These are phyloP conservation scores for Piscicola geometra DNA, from an alignment of 2,888 invertebrate species.

Conservation along the genomic window DNA sequence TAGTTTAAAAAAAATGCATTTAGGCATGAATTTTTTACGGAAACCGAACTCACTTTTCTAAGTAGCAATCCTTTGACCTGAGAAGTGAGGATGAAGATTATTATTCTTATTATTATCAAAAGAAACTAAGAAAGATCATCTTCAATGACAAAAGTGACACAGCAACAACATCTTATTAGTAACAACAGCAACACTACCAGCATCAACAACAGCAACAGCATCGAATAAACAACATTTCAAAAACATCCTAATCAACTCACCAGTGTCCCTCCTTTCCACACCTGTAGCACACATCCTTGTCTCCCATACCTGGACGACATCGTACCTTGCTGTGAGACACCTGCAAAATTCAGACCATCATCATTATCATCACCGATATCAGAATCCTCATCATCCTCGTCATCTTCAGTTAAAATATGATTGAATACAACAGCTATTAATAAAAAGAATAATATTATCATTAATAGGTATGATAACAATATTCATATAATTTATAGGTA, in stretches of 20 bases:
- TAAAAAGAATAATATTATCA: not conserved
- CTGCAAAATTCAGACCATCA: constrained; percentile 58
- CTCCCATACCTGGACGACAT: constrained; percentile 92
- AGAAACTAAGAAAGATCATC: not conserved
- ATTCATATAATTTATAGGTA: no score
- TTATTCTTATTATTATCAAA: no score
- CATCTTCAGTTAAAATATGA: not conserved
- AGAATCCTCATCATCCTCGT: no score
- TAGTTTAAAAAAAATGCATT: no score
- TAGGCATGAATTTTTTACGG: no score
- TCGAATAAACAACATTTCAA: no score
- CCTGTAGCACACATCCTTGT: constrained; percentile 77
- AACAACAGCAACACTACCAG: not conserved
- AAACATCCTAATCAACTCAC: constrained; percentile 59
- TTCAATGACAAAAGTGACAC: no score
- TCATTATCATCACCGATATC: no score
- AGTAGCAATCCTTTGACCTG: constrained; percentile 30
- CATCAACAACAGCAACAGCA: not conserved
- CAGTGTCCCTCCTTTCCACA: constrained; percentile 85
- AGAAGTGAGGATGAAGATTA: no score
- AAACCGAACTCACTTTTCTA: constrained; percentile 29
- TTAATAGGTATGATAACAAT: no score
- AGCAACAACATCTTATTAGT: no score
- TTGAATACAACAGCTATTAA: not conserved
- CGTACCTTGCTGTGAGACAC: constrained; percentile 86